Evolutionary conservation across 2,113 vertebrate species (phyloP).

Genomic region (Tylochromis polylepis): DNA sequence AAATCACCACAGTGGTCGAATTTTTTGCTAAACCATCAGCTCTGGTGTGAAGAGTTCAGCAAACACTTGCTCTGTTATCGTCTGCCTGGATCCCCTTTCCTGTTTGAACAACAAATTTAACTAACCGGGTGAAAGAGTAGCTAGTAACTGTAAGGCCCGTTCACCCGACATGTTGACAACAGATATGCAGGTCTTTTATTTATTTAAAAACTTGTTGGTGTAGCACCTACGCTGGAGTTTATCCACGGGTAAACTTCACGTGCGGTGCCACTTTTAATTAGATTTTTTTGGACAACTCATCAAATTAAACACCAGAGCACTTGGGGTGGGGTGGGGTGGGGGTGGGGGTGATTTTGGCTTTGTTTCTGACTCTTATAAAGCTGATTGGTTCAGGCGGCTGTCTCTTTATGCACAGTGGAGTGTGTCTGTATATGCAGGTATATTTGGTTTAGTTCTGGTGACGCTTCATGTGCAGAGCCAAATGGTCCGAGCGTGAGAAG

Average conservation of each 20-base stretch:
- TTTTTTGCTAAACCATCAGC: background rate
- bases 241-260: background rate
- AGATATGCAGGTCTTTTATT: background rate
- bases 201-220: background rate
- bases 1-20: background rate
- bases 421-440: background rate
- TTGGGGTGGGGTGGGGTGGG: background rate
- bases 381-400: background rate
- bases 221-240: background rate
- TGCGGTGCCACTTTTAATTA: background rate
- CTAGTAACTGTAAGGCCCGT: background rate
- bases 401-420: background rate
- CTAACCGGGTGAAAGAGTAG: background rate
- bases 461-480: conserved; percentile 88
- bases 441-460: conserved; percentile 77
- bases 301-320: background rate
- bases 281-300: background rate
- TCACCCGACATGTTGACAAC: background rate
- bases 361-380: background rate
- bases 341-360: background rate
- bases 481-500: conserved; percentile 87
- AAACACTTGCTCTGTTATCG: background rate
- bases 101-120: background rate
- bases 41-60: background rate
- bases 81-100: background rate